These are phyloP conservation scores for Diacarnus erythraeanus DNA, from an alignment of 37 sponge, comb jelly and placozoan species.

Conservation along the genomic window DNA sequence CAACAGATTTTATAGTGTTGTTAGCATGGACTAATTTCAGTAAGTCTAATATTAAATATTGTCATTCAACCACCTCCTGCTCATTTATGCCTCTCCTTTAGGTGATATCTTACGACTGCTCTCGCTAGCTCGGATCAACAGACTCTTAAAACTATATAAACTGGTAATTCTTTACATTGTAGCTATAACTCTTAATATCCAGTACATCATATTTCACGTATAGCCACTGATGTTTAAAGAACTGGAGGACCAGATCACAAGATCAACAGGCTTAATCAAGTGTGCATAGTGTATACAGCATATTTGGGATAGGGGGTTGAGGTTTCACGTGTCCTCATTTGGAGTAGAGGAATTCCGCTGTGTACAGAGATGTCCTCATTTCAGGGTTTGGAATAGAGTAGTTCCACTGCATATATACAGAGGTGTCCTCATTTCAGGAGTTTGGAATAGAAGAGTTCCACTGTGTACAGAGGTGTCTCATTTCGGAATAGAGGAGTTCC, in stretches of 20 bases:
- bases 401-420: too few species aligned
- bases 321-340: not conserved
- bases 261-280: slow-evolving; percentile 40
- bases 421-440: too few species aligned
- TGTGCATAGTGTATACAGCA: not conserved
- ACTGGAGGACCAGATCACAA: slow-evolving; percentile 37
- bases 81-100: not conserved
- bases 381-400: too few species aligned
- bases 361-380: too few species aligned
- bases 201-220: not conserved
- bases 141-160: slow-evolving; percentile 64
- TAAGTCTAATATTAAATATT: not conserved
- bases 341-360: too few species aligned
- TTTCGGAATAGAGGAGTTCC: too few species aligned
- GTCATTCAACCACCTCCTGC: not conserved
- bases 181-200: not conserved
- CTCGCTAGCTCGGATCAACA: slow-evolving; percentile 52
- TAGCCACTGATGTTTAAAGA: slow-evolving; percentile 43
- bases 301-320: not conserved
- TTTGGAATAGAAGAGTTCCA: too few species aligned
- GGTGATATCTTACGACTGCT: slow-evolving; percentile 46
- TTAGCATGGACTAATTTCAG: slow-evolving; percentile 29
- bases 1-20: slow-evolving; percentile 59
- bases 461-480: too few species aligned
- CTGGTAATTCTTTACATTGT: slow-evolving; percentile 40